Percentiles rank a stretch among this genome's conserved stretches.
Evolutionary conservation across 2,888 invertebrate species (phyloP).

Genomic region (Coenonympha glycerion): DNA sequence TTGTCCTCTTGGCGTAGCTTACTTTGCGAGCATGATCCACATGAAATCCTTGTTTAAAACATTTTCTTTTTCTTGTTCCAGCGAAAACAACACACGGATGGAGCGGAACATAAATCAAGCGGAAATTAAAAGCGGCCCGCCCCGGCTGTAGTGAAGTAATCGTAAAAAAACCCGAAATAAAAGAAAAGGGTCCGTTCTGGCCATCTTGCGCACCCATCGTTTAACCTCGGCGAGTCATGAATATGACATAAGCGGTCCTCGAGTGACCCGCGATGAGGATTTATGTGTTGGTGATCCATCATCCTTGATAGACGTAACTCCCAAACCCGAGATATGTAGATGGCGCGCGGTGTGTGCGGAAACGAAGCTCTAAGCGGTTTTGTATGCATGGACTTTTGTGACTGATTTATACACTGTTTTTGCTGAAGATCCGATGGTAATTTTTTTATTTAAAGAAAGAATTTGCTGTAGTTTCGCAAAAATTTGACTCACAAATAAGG

Average conservation of each 20-base stretch:
- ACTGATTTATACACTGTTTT: background rate
- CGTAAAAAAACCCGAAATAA: constrained; percentile 47
- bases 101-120: constrained; percentile 41
- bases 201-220: constrained; percentile 32
- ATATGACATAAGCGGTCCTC: constrained; percentile 64
- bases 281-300: constrained; percentile 63
- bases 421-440: too few species aligned
- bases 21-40: background rate
- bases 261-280: constrained; percentile 55
- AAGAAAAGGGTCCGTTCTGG: constrained; percentile 37
- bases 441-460: too few species aligned
- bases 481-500: too few species aligned
- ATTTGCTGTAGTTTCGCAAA: too few species aligned
- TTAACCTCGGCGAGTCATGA: constrained; percentile 50
- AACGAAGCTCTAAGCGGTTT: background rate
- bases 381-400: constrained; percentile 2
- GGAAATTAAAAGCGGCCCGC: constrained; percentile 35
- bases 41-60: background rate
- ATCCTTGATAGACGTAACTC: constrained; percentile 39
- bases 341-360: constrained; percentile 20
- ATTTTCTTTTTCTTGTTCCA: constrained; percentile 51
- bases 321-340: too few species aligned
- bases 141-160: constrained; percentile 34
- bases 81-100: constrained; percentile 35
- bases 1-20: too few species aligned